Conservation (phyloP, 1,140 invertebrate genomes). For the Paraescarpia echinospica region DNA sequence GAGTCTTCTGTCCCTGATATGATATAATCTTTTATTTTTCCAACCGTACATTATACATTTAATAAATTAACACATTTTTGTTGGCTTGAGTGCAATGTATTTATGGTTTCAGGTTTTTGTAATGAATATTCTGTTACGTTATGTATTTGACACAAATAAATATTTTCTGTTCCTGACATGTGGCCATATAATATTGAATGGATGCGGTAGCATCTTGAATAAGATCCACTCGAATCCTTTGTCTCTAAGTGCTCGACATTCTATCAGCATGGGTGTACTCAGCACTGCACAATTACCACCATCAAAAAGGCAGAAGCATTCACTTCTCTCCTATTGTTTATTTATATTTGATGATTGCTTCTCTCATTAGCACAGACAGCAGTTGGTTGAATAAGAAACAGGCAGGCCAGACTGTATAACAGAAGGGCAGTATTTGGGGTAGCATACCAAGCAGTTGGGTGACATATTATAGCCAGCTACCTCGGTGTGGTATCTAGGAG, state of each 20-base stretch:
- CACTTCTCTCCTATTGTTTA: slow-evolving; percentile 12
- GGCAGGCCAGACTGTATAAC: too few species aligned
- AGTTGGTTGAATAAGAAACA: too few species aligned
- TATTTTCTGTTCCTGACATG: too few species aligned
- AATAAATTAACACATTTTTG: too few species aligned
- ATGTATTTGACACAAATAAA: too few species aligned
- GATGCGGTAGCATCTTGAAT: neutral
- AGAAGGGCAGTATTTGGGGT: neutral
- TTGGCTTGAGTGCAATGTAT: too few species aligned
- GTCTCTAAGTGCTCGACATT: neutral
- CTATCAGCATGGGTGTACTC: neutral
- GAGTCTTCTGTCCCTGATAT: too few species aligned
- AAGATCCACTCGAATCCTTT: neutral
- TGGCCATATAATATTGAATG: neutral
- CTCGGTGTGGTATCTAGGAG: too few species aligned
- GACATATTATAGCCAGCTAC: neutral
- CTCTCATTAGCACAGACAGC: neutral
- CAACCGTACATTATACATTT: too few species aligned
- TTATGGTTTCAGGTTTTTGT: too few species aligned
- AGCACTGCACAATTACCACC: neutral
- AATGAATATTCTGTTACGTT: too few species aligned
- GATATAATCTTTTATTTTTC: too few species aligned
- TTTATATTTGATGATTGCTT: neutral
- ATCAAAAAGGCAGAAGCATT: neutral
- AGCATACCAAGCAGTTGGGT: neutral